A percentile compares a stretch with the other conserved stretches of the same genome.
Conservation (phyloP, 2,797 vertebrate species). For the Gobionotothen gibberifrons region DNA sequence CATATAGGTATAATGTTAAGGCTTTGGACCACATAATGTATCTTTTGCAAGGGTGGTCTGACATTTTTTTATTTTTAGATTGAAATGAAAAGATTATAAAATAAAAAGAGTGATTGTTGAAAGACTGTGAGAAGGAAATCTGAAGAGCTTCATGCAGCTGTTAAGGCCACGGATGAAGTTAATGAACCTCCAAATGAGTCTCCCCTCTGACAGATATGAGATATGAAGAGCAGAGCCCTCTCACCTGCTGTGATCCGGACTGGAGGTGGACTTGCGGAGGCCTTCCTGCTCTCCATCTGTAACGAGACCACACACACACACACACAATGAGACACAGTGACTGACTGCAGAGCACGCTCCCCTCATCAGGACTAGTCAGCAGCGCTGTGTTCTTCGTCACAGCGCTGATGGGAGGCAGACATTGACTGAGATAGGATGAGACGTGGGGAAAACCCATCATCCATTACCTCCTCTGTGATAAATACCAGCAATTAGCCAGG, state of each 20-base stretch:
- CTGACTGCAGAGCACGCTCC: too few species aligned
- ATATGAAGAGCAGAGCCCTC: constrained; percentile 3
- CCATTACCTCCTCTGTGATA: constrained; percentile 45
- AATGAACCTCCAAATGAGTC: constrained; percentile 7
- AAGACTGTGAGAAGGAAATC: constrained; percentile 12
- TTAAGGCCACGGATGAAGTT: constrained; percentile 7
- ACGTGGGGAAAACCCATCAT: constrained; percentile 29
- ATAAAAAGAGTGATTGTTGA: background rate
- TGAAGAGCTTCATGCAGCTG: background rate
- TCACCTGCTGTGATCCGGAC: constrained; percentile 85
- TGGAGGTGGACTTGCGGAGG: constrained; percentile 81
- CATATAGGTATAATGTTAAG: background rate
- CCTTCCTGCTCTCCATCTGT: constrained; percentile 81
- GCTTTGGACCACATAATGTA: too few species aligned
- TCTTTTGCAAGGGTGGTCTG: background rate
- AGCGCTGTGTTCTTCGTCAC: too few species aligned
- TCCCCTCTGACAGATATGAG: background rate
- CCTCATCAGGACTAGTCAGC: too few species aligned
- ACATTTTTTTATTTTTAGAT: background rate
- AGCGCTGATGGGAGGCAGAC: too few species aligned
- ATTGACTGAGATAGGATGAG: background rate
- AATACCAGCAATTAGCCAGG: constrained; percentile 63
- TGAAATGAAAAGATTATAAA: too few species aligned
- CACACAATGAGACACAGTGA: constrained; percentile 31
- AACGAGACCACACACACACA: constrained; percentile 27